Base-by-base conservation (phyloP, 2,113 vertebrate genomes). In the Lophotis ruficrista region DNA sequence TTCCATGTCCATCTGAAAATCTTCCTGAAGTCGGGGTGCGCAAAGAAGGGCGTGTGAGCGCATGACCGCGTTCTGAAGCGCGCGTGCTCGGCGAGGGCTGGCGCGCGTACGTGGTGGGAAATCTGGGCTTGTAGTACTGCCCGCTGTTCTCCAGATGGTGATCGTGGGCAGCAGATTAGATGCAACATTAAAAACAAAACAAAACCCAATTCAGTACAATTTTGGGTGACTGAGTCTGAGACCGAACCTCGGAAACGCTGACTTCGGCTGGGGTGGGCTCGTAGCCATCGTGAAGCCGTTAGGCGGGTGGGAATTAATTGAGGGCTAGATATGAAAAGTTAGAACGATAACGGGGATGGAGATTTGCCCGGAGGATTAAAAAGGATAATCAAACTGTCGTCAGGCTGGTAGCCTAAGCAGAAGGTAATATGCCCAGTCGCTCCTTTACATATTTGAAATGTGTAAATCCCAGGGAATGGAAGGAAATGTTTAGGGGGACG, bases 111-210 rank as follows among this genome's bases (percentile, higher is more conserved):
- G 25, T 4, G 8, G 66, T 5, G 27, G 41, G 18, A 28, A 7
- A 24, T 14, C 41, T 2, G 0, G 4, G 47, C 87, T 31, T 93
- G 94, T 38, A 95, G 90, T 96, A 27, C 95, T 71, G 28, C 45
- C 1, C 0, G 2, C 17, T 23, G 27, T 54, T 79, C 96, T 94
- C 53, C 96, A 95, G 96, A 4, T 92, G 96, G 95, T 56, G 96
- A 21, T 92, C 30, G 7, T 53, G 83, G 89, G 95, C 96, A 96
- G 94, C 51, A 43, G 30, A 72, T 68, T 5, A 11, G 35, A 47
- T 56, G 15, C 53, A 9, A 31, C 2, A 0, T 22, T 12, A 20
- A 48, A 43, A 76, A 2, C 7, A 4, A 17, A 57, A 16, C 0
- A 2, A 43, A 31, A 43, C 20, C 13, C 41, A 79, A 64, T 4